phyloP scores from a whole-genome alignment of 2,113 vertebrate genomes.

The Oryctolagus cuniculus region mOryCun1.1 NC_091433.1:129556501-129557000 shows the following conservation, averaged over 20 bases:
- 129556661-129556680: background rate
- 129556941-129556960: conserved; percentile 75
- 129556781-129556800: background rate
- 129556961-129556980: conserved; percentile 55
- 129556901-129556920: conserved; percentile 65
- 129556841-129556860: conserved; percentile 37
- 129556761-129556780: background rate
- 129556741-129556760: background rate
- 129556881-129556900: conserved; percentile 71
- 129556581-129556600: background rate
- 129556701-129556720: background rate
- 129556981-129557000: conserved; percentile 70
- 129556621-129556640: background rate
- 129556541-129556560: background rate
- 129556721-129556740: background rate
- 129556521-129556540: conserved; percentile 1
- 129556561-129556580: conserved; percentile 25
- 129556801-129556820: conserved; percentile 14
- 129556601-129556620: conserved; percentile 19
- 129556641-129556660: background rate
- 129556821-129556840: background rate
- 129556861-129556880: conserved; percentile 14
- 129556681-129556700: conserved; percentile 5
- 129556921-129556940: conserved; percentile 63
- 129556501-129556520: conserved; percentile 22